These are phyloP conservation scores for Sebastes glaucus DNA, from an alignment of 2,797 vertebrate genomes.

Conservation along the genomic window DNA sequence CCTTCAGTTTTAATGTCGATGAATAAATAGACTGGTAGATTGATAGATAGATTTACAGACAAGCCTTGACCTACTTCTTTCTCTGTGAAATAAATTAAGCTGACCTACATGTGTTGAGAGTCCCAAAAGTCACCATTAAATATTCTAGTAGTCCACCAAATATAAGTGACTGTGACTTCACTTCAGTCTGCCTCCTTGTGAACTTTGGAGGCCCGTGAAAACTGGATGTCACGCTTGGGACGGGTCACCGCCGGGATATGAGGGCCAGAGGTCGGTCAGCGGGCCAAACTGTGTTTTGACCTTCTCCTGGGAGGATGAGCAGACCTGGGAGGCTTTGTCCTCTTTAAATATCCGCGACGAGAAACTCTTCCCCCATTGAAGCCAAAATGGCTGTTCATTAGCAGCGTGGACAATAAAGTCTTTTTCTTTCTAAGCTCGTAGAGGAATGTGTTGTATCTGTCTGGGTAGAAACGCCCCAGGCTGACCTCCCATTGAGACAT, in stretches of 20 bases:
- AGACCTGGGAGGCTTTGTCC: slow-evolving; percentile 36
- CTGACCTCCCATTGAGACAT: slow-evolving; percentile 43
- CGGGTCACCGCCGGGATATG: slow-evolving; percentile 7
- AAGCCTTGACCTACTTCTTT: neutral
- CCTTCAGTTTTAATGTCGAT: neutral
- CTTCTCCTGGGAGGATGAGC: slow-evolving; percentile 24
- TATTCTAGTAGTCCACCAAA: neutral
- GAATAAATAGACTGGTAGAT: neutral
- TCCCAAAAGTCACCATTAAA: neutral
- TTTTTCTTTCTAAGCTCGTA: slow-evolving; percentile 27
- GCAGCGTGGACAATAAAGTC: slow-evolving; percentile 45
- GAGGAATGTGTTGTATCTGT: slow-evolving; percentile 64
- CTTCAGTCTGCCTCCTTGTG: neutral
- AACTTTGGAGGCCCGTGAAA: slow-evolving; percentile 3
- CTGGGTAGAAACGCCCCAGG: slow-evolving; percentile 43
- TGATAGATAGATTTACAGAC: neutral
- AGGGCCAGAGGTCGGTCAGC: slow-evolving; percentile 31
- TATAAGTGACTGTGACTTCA: neutral
- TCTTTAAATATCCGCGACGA: slow-evolving; percentile 28
- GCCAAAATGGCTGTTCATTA: neutral
- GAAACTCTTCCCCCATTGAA: neutral
- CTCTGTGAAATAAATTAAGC: neutral
- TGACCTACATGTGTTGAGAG: neutral
- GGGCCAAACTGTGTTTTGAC: slow-evolving; percentile 24
- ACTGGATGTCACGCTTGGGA: slow-evolving; percentile 11